Conservation (phyloP, 2,888 invertebrate species). For the Melinopterus prodromus region DNA sequence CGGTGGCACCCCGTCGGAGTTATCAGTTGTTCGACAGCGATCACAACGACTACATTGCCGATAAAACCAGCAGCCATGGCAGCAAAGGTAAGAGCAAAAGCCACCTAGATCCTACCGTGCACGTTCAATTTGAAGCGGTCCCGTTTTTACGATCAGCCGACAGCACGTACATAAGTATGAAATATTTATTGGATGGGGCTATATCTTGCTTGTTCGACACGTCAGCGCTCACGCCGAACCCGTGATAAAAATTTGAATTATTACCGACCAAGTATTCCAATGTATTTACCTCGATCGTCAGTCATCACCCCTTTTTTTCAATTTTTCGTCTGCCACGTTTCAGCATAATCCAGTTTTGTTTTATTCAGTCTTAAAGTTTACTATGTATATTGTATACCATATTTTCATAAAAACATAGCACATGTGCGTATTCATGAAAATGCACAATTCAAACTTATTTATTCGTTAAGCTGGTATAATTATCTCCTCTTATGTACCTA, state of each 20-base stretch:
- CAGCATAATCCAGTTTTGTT: background rate
- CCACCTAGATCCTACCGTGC: conserved; percentile 10
- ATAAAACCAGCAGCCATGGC: conserved; percentile 42
- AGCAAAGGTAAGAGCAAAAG: conserved; percentile 46
- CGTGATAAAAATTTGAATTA: conserved; percentile 4
- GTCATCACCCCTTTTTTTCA: background rate
- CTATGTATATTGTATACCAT: no score
- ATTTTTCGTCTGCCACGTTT: background rate
- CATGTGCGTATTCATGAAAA: no score
- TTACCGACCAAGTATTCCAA: background rate
- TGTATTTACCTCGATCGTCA: background rate
- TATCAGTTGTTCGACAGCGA: conserved; percentile 49
- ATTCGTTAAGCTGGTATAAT: no score
- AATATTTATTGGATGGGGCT: conserved; percentile 23
- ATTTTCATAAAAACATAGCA: no score
- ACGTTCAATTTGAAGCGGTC: conserved; percentile 38
- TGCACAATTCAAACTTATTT: no score
- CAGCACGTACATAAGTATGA: conserved; percentile 31
- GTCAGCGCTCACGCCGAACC: conserved; percentile 12
- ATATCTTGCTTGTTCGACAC: conserved; percentile 19
- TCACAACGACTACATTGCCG: conserved; percentile 39
- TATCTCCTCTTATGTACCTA: no score
- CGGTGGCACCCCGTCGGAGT: conserved; percentile 42
- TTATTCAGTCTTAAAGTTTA: no score
- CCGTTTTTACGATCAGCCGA: conserved; percentile 32